Conservation (phyloP, 2,888 invertebrate species). For the Mesopsocus fuscifrons region DNA sequence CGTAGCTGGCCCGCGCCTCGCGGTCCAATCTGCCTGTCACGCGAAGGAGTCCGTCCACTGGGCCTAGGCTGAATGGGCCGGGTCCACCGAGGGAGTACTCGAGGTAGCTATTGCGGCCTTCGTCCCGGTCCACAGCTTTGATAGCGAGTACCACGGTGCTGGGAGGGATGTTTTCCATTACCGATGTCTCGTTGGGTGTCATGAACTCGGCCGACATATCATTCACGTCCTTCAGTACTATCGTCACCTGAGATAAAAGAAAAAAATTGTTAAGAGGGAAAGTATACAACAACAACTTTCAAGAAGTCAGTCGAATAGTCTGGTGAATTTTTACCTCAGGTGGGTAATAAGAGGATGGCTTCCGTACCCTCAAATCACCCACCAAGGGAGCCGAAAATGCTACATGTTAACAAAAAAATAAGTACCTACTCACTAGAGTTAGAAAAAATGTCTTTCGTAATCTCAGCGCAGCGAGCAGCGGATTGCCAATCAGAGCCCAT, state of each 20-base stretch:
- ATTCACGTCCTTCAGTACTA: constrained; percentile 76
- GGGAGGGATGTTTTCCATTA: constrained; percentile 66
- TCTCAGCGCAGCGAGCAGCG: too few species aligned
- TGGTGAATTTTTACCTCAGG: not conserved
- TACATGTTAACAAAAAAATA: too few species aligned
- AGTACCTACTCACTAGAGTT: too few species aligned
- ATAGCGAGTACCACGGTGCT: constrained; percentile 79
- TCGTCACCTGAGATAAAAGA: constrained; percentile 46
- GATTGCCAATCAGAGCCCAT: too few species aligned
- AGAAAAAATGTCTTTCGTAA: too few species aligned
- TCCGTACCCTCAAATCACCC: too few species aligned
- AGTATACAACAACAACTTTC: too few species aligned
- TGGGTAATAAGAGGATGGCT: too few species aligned
- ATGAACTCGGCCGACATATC: constrained; percentile 79
- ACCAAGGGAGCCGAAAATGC: too few species aligned
- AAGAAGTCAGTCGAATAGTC: too few species aligned
- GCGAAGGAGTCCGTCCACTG: constrained; percentile 69
- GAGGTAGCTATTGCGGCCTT: constrained; percentile 77
- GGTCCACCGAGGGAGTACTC: constrained; percentile 49
- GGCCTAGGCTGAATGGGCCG: constrained; percentile 54
- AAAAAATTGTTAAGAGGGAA: constrained; percentile 13
- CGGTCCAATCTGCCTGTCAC: constrained; percentile 76
- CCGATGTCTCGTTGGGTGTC: constrained; percentile 55
- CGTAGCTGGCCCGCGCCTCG: constrained; percentile 55
- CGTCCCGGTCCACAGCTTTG: constrained; percentile 76